Conservation (phyloP, 2,113 vertebrate species). For the Hippocampus abdominalis region DNA sequence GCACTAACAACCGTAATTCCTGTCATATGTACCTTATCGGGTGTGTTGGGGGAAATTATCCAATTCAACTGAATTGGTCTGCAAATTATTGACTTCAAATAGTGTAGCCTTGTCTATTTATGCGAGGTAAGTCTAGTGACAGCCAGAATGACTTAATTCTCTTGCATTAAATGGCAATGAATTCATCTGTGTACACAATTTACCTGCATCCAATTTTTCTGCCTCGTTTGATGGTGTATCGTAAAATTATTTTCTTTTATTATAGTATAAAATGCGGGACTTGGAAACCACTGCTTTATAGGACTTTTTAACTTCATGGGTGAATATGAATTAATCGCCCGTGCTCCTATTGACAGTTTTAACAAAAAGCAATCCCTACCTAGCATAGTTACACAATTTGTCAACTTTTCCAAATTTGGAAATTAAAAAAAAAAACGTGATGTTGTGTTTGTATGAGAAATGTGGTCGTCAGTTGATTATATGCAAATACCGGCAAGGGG, state of each 20-base stretch:
- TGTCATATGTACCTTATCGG: too few relatives aligned
- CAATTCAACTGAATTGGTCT: background rate
- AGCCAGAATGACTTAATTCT: background rate
- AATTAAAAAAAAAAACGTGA: background rate
- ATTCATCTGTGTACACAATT: background rate
- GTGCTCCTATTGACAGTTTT: background rate
- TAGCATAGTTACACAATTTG: background rate
- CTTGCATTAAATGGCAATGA: background rate
- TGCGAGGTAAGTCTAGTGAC: background rate
- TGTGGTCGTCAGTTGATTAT: background rate
- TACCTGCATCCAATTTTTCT: background rate
- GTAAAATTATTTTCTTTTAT: background rate
- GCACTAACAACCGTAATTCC: background rate
- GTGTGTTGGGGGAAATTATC: background rate
- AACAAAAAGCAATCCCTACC: background rate
- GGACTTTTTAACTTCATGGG: background rate
- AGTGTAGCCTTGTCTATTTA: background rate
- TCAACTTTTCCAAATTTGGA: background rate
- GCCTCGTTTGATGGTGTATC: background rate
- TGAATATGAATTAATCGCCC: background rate
- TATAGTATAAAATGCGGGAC: background rate
- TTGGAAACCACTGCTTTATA: too few relatives aligned
- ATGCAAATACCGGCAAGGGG: background rate
- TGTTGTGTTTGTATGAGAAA: background rate
- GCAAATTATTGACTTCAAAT: background rate